phyloP scores from a whole-genome alignment of 2,113 vertebrate species.

The Chaenogobius annularis region DNA sequence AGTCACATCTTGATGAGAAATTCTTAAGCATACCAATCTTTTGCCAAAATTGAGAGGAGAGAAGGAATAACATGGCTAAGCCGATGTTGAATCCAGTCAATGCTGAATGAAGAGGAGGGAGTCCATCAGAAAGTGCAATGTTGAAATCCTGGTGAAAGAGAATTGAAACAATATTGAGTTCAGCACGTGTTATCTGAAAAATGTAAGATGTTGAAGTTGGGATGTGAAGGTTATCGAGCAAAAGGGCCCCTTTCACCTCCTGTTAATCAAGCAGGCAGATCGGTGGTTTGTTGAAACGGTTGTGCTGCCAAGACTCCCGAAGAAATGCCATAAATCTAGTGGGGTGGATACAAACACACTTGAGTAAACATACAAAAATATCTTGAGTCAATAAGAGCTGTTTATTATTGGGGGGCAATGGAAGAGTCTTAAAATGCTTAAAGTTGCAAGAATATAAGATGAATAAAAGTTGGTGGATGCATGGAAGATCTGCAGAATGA shows the following conservation, averaged over 20 bases:
- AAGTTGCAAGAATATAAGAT: slow-evolving; percentile 5
- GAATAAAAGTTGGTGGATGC: slow-evolving; percentile 28
- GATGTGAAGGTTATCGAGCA: slow-evolving; percentile 12
- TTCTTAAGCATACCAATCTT: background rate
- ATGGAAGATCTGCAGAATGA: slow-evolving; percentile 57
- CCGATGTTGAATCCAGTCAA: slow-evolving; percentile 12
- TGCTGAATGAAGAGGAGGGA: background rate
- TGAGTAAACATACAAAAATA: slow-evolving; percentile 39
- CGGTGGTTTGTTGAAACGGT: slow-evolving; percentile 24
- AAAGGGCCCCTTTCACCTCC: slow-evolving; percentile 4
- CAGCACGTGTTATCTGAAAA: slow-evolving; percentile 5
- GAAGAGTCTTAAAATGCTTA: slow-evolving; percentile 19
- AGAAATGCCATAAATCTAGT: slow-evolving; percentile 29
- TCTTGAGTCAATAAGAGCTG: slow-evolving; percentile 18
- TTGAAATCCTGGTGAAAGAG: slow-evolving; percentile 15
- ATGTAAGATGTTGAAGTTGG: slow-evolving; percentile 22
- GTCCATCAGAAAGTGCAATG: background rate
- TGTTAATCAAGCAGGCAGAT: slow-evolving; percentile 23
- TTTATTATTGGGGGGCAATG: slow-evolving; percentile 33
- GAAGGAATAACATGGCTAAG: background rate
- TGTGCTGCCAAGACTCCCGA: slow-evolving; percentile 34
- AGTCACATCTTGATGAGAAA: slow-evolving; percentile 11
- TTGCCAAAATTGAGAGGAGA: slow-evolving; percentile 20
- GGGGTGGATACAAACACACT: slow-evolving; percentile 20
- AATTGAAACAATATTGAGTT: background rate